Evolutionary conservation across 1,140 invertebrate species (phyloP).

Genomic region (Drosophila albomicans): DNA sequence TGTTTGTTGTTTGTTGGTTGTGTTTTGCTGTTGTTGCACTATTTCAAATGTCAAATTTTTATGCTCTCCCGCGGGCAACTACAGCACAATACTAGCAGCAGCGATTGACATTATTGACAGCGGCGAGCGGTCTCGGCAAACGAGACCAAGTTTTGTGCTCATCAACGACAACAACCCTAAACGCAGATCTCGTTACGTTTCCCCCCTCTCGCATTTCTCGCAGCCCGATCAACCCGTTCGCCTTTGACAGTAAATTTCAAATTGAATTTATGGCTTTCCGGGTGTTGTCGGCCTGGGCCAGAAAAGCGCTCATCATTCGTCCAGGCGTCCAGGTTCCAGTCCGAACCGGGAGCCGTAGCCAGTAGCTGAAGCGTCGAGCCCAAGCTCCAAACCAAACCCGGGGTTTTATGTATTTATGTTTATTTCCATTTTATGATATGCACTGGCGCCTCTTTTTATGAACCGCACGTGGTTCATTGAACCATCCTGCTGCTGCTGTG

Average conservation of each 20-base stretch:
- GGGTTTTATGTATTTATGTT: slow-evolving; percentile 70
- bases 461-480: slow-evolving; percentile 66
- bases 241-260: slow-evolving; percentile 75
- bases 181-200: slow-evolving; percentile 14
- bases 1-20: background rate
- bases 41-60: slow-evolving; percentile 71
- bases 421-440: slow-evolving; percentile 63
- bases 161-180: slow-evolving; percentile 33
- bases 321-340: background rate
- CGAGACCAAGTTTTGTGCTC: slow-evolving; percentile 32
- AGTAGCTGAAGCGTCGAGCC: too few species aligned
- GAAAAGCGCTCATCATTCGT: slow-evolving; percentile 18
- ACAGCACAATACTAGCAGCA: slow-evolving; percentile 34
- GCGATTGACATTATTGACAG: slow-evolving; percentile 76
- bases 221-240: background rate
- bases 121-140: slow-evolving; percentile 17
- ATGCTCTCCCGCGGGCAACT: slow-evolving; percentile 41
- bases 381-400: background rate
- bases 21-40: slow-evolving; percentile 39
- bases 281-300: slow-evolving; percentile 27
- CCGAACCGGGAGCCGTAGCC: background rate
- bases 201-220: background rate
- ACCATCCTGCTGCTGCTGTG: slow-evolving; percentile 22
- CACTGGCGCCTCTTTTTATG: slow-evolving; percentile 62
- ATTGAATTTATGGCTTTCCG: slow-evolving; percentile 76